phyloP scores from a whole-genome alignment of 2,888 invertebrate species.

The Theristus sp. region DNA sequence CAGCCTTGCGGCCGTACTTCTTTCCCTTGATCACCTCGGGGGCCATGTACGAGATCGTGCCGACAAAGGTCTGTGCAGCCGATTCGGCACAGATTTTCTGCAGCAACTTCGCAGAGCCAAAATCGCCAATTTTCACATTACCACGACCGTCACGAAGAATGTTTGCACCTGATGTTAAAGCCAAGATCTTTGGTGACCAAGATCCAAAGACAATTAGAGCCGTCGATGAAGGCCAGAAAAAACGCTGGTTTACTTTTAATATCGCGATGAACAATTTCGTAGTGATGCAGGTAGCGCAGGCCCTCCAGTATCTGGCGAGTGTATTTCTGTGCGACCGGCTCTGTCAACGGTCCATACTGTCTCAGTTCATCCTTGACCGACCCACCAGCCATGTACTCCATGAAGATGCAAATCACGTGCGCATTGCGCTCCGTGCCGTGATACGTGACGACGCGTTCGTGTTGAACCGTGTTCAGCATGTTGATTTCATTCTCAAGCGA shows the following conservation, averaged over 20 bases:
- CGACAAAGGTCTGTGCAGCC: constrained; percentile 25
- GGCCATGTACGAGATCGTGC: constrained; percentile 34
- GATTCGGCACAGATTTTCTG: constrained; percentile 26
- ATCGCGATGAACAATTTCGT: constrained; percentile 36
- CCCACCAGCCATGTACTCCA: constrained; percentile 38
- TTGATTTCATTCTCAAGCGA: constrained; percentile 34
- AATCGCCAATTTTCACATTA: constrained; percentile 36
- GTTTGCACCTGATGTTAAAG: constrained; percentile 35
- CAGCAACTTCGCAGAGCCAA: constrained; percentile 35
- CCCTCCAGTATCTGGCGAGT: constrained; percentile 35
- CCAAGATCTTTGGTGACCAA: too few relatives aligned
- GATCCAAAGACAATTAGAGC: neutral
- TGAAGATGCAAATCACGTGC: constrained; percentile 32
- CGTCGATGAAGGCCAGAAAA: too few relatives aligned
- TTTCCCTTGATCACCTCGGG: constrained; percentile 34
- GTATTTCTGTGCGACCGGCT: constrained; percentile 30
- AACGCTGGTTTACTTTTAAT: constrained; percentile 31
- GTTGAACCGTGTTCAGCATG: constrained; percentile 31
- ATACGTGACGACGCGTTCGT: constrained; percentile 35
- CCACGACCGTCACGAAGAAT: constrained; percentile 33
- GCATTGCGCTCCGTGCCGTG: constrained; percentile 29
- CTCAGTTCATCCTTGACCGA: constrained; percentile 30
- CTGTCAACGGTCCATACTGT: constrained; percentile 31
- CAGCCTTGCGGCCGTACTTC: constrained; percentile 32
- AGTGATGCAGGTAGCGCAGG: constrained; percentile 33